Evolutionary conservation across 2,113 vertebrate genomes (phyloP).

Genomic region (Brachyistius frenatus): DNA sequence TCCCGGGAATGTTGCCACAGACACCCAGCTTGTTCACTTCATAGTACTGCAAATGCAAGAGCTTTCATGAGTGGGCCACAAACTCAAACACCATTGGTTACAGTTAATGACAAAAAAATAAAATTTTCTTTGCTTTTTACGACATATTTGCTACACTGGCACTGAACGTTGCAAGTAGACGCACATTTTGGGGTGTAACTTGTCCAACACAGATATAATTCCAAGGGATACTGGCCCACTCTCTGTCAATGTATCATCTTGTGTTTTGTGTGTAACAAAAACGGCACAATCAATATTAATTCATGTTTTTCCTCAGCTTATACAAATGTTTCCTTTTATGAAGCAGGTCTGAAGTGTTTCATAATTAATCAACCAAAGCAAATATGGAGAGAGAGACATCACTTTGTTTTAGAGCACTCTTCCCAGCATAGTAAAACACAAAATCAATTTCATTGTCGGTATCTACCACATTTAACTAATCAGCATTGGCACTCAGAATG

Average conservation of each 20-base stretch:
- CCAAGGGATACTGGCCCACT: too few relatives aligned
- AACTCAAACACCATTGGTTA: too few relatives aligned
- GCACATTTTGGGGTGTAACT: too few relatives aligned
- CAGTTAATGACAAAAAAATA: too few relatives aligned
- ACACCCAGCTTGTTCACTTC: too few relatives aligned
- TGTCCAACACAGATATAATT: too few relatives aligned
- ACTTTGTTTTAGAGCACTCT: constrained; percentile 21
- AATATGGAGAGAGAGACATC: constrained; percentile 27
- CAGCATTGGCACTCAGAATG: constrained; percentile 44
- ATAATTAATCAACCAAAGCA: constrained; percentile 47
- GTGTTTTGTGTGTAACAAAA: background rate
- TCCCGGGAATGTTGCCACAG: too few relatives aligned
- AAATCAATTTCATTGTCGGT: constrained; percentile 44
- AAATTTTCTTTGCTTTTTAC: too few relatives aligned
- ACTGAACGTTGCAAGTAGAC: too few relatives aligned
- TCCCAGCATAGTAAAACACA: constrained; percentile 42
- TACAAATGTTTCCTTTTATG: constrained; percentile 6
- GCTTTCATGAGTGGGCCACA: too few relatives aligned
- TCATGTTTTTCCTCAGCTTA: constrained; percentile 10
- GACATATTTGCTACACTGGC: too few relatives aligned
- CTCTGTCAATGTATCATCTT: background rate
- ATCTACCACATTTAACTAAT: constrained; percentile 53
- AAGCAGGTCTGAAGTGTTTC: constrained; percentile 28
- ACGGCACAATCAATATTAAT: constrained; percentile 10
- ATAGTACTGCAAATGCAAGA: too few relatives aligned